phyloP scores from a whole-genome alignment of 2,113 vertebrate species.

The Tupaia tana region DNA sequence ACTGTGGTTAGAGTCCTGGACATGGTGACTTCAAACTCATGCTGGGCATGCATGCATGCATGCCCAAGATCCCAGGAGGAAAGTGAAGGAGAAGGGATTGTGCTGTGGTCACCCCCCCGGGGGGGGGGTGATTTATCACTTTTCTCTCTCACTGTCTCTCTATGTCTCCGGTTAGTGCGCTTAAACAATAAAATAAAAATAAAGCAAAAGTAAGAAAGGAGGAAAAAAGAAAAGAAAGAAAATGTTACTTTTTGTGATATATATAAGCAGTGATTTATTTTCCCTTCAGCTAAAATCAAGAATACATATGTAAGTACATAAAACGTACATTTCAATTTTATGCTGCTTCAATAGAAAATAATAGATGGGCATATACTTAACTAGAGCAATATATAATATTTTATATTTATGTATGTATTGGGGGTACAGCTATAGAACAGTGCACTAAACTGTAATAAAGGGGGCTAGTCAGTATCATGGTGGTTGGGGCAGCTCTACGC shows the following conservation, averaged over 20 bases:
- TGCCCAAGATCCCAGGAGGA: no score
- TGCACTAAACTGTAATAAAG: background rate
- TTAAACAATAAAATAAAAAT: background rate
- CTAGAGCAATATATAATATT: background rate
- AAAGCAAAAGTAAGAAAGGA: background rate
- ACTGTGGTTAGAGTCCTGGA: no score
- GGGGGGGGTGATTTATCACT: no score
- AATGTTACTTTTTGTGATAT: background rate
- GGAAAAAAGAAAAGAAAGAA: background rate
- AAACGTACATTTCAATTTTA: background rate
- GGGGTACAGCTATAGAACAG: background rate
- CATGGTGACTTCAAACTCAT: no score
- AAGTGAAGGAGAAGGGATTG: no score
- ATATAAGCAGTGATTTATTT: conserved; percentile 5
- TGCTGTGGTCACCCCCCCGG: no score
- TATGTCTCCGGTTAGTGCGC: no score
- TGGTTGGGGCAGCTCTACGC: no score
- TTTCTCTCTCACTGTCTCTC: no score
- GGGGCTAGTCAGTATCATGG: background rate
- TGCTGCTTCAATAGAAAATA: conserved; percentile 29
- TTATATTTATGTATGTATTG: background rate
- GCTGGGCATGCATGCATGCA: no score
- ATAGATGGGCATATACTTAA: background rate
- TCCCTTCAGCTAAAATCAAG: conserved; percentile 51
- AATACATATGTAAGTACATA: conserved; percentile 57